These are phyloP conservation scores for Ageneiosus marmoratus DNA, from an alignment of 2,113 vertebrate genomes.

Conservation along the genomic window DNA sequence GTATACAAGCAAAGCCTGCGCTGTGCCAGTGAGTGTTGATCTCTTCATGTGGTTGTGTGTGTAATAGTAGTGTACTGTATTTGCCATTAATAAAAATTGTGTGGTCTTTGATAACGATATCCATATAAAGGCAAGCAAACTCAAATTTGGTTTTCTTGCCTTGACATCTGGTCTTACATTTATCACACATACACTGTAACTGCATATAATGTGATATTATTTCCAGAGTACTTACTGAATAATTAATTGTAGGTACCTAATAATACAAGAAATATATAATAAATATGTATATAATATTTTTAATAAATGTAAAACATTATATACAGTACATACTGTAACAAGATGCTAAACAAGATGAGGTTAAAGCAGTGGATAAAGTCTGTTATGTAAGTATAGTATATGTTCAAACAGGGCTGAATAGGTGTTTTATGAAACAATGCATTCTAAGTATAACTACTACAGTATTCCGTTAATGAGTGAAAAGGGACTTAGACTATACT, in stretches of 20 bases:
- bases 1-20: conserved; percentile 88
- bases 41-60: background rate
- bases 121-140: background rate
- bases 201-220: background rate
- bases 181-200: background rate
- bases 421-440: background rate
- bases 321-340: too few species aligned
- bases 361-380: background rate
- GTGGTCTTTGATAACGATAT: background rate
- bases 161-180: background rate
- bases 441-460: background rate
- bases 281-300: too few species aligned
- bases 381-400: background rate
- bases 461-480: background rate
- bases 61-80: background rate
- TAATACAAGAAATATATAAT: too few species aligned
- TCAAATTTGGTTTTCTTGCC: background rate
- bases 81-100: background rate
- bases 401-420: background rate
- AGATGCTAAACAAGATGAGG: background rate
- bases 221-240: background rate
- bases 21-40: conserved; percentile 84
- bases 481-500: background rate
- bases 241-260: background rate
- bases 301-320: too few species aligned